Conservation (phyloP, 2,888 invertebrate genomes). For the Koerneria pararmatus region DNA sequence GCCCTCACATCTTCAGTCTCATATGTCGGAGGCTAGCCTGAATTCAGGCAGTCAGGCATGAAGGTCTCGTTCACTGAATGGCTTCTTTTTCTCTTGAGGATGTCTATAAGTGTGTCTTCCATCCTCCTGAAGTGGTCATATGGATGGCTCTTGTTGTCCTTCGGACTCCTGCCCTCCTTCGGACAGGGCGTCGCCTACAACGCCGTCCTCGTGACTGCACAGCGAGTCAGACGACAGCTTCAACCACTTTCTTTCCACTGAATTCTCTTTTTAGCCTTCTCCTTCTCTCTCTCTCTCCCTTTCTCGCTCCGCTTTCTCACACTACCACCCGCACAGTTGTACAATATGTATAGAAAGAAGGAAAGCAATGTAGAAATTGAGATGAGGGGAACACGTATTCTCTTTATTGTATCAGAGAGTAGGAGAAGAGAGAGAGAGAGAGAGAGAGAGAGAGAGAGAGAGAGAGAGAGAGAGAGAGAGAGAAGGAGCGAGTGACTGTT, state of each 20-base stretch:
- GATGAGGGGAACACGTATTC: no score
- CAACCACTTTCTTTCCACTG: neutral
- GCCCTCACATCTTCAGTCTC: conserved; percentile 11
- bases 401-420: no score
- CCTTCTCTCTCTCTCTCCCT: no score
- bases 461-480: no score
- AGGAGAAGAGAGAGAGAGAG: no score
- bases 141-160: conserved; percentile 39
- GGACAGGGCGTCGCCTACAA: conserved; percentile 54
- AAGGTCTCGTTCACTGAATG: conserved; percentile 1
- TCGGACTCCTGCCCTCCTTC: conserved; percentile 45
- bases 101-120: conserved; percentile 43
- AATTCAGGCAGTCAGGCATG: neutral
- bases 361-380: no score
- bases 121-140: conserved; percentile 50
- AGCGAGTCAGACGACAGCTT: conserved; percentile 38
- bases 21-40: no score
- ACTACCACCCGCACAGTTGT: no score
- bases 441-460: no score
- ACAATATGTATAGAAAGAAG: no score
- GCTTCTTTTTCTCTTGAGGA: conserved; percentile 37
- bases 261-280: neutral
- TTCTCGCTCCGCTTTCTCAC: no score
- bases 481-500: no score
- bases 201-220: conserved; percentile 51